Evolutionary conservation across 2,113 vertebrate genomes (phyloP).

Genomic region (Malurus melanocephalus): DNA sequence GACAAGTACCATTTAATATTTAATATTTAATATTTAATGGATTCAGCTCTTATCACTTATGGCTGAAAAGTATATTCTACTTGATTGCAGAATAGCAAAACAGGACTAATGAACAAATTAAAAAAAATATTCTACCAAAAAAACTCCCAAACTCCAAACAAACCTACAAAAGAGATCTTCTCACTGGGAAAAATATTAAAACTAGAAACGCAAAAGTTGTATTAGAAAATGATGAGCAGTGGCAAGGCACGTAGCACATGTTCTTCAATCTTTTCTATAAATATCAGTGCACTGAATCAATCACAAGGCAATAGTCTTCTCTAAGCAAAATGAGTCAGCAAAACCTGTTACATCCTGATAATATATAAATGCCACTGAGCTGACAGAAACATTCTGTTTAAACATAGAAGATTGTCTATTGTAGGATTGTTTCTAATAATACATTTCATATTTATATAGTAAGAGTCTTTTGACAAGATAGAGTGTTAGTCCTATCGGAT

Average conservation of each 20-base stretch:
- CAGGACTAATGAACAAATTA: not conserved
- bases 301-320: not conserved
- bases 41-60: not conserved
- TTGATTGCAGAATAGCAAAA: not conserved
- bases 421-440: not conserved
- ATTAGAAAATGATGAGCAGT: not conserved
- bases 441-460: not conserved
- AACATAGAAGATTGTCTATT: not conserved
- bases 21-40: not conserved
- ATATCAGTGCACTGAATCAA: not conserved
- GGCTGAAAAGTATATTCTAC: not conserved
- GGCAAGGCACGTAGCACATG: not conserved
- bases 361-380: not conserved
- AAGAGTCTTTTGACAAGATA: not conserved
- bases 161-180: not conserved
- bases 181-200: not conserved
- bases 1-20: not conserved
- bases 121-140: not conserved
- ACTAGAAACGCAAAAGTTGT: not conserved
- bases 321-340: not conserved
- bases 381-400: not conserved
- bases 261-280: not conserved
- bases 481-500: not conserved
- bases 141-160: rapidly evolving
- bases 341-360: not conserved